Conservation (phyloP, 2,113 vertebrate species). For the Malaclemys terrapin region DNA sequence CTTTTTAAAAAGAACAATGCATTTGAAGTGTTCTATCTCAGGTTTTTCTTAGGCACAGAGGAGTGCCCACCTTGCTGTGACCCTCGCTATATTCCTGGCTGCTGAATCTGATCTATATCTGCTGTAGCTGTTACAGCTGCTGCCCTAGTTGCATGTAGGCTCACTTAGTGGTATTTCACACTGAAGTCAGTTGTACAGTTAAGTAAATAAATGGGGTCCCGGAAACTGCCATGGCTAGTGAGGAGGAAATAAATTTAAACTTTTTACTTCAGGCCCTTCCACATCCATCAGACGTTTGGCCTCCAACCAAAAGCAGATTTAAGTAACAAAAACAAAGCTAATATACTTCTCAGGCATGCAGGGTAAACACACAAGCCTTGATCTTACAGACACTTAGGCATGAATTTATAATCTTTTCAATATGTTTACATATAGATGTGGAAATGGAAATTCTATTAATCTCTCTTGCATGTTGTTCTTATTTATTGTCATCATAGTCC, state of each 20-base stretch:
- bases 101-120: neutral
- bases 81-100: fast-evolving
- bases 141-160: constrained; percentile 16
- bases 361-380: neutral
- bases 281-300: constrained; percentile 14
- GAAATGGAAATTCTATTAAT: neutral
- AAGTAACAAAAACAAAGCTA: neutral
- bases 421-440: neutral
- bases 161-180: neutral
- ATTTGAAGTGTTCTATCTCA: constrained; percentile 19
- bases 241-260: constrained; percentile 35
- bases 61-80: neutral
- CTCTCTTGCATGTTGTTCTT: neutral
- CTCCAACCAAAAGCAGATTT: constrained; percentile 9
- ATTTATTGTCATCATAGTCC: neutral
- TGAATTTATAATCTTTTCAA: neutral
- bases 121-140: neutral
- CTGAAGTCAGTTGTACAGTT: constrained; percentile 5
- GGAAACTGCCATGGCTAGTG: constrained; percentile 13
- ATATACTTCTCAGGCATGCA: neutral
- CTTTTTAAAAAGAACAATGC: neutral
- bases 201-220: neutral
- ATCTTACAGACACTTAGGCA: neutral
- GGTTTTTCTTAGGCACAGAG: neutral
- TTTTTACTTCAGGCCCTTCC: constrained; percentile 40